phyloP scores from a whole-genome alignment of 2,113 vertebrate species.

The Hepsetus odoe region DNA sequence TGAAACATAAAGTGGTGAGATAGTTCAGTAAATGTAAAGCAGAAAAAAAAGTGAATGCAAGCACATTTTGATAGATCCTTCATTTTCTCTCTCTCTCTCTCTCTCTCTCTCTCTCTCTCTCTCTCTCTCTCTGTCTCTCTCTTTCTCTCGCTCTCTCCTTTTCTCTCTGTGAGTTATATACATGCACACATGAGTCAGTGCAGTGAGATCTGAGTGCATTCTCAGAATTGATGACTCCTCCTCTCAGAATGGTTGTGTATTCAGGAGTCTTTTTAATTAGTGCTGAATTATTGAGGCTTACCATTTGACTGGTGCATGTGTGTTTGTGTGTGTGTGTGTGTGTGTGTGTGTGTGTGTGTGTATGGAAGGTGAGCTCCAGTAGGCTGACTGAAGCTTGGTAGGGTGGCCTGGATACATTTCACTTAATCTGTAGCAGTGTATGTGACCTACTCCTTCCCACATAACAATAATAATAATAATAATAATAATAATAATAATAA shows the following conservation, averaged over 20 bases:
- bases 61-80: background rate
- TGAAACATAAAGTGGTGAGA: conserved; percentile 29
- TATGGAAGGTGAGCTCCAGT: background rate
- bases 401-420: conserved; percentile 48
- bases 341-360: conserved; percentile 19
- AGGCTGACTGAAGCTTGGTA: conserved; percentile 56
- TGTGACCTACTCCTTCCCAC: background rate
- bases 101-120: background rate
- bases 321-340: conserved; percentile 8
- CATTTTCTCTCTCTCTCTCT: conserved; percentile 10
- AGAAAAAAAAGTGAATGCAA: conserved; percentile 30
- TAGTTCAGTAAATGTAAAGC: conserved; percentile 37
- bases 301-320: conserved; percentile 37
- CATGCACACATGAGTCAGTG: conserved; percentile 22
- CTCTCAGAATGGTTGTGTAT: conserved; percentile 57
- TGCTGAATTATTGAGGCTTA: conserved; percentile 71
- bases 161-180: background rate
- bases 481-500: background rate
- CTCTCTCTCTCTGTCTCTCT: background rate
- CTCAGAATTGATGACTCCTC: conserved; percentile 58
- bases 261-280: conserved; percentile 68
- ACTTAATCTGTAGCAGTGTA: background rate
- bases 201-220: conserved; percentile 32
- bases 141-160: too few species aligned
- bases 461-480: background rate